Percentiles rank a stretch among this genome's conserved stretches.
These are phyloP conservation scores for Spinibarbus caldwelli DNA, from an alignment of 2,797 vertebrate genomes.

Conservation along the genomic window DNA sequence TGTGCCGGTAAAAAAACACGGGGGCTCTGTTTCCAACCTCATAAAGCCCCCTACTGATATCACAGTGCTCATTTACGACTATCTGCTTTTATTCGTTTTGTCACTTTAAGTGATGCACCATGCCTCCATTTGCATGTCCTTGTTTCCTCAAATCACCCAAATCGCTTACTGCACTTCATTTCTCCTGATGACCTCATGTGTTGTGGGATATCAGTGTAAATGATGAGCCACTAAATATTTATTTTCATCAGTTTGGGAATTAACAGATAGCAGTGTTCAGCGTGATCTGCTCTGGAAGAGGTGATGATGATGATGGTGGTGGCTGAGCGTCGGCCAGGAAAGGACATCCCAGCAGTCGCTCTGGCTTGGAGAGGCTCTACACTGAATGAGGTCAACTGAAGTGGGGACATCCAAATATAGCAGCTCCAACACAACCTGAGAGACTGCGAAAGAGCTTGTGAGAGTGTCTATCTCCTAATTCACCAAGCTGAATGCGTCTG, in stretches of 20 bases:
- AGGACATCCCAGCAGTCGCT: slow-evolving; percentile 31
- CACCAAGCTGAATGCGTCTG: slow-evolving; percentile 5
- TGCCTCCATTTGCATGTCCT: not conserved
- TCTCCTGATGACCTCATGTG: not conserved
- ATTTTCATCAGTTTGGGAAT: slow-evolving; percentile 4
- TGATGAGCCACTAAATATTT: not conserved
- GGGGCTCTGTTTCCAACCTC: slow-evolving; percentile 14
- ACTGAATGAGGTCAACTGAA: slow-evolving; percentile 55
- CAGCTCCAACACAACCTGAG: slow-evolving; percentile 38
- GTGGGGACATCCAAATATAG: slow-evolving; percentile 53
- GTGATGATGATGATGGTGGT: not conserved
- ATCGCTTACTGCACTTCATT: slow-evolving; percentile 11
- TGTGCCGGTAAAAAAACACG: not conserved
- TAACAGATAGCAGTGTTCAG: not conserved
- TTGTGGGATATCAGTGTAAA: not conserved
- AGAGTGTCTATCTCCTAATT: slow-evolving; percentile 22
- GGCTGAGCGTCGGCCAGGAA: not conserved
- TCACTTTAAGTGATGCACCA: not conserved
- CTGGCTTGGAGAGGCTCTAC: slow-evolving; percentile 30
- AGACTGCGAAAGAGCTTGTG: slow-evolving; percentile 4
- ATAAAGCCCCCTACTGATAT: slow-evolving; percentile 33
- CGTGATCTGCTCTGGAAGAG: not conserved
- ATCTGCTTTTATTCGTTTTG: slow-evolving; percentile 36
- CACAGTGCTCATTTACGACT: slow-evolving; percentile 35
- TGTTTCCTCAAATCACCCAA: not conserved